Evolutionary conservation across 64 coral and sea anemone species (phyloP), one percentile per base, ranked within the genome.

Genomic region (Stichodactyla helianthus): DNA sequence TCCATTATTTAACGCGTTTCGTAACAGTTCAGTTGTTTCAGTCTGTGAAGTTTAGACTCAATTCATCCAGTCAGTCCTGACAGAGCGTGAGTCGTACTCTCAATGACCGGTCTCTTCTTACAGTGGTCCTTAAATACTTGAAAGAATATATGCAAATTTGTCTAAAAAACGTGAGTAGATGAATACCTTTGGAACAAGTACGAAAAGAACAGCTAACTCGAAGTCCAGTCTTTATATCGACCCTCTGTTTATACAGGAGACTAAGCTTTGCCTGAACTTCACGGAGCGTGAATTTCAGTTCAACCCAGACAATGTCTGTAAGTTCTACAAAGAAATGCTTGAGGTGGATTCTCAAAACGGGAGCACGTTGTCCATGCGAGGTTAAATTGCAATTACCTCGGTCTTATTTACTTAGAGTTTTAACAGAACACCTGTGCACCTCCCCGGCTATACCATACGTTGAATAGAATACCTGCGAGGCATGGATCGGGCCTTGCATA

Each of bases 11-110:
- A 65, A 74, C 6, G 68, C 2, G 68, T 26, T 13, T 74, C 25
- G 35, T 74, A n/a, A 74, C 68, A 74, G 26, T 74, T 74, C 68
- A 74, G 68, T 74, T 74, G 68, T 74, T 81, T 20, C 53, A 18
- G 50, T 81, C 16, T 35, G 50, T 50, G 31, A 15, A 77, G 50
- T 35, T 13, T 79, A 27, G 18, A 25, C 5, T 25, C 7, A 27
- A 44, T 77, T 25, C 13, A 77, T 16, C 0, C 23, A 77, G 71
- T 62, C 17, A 77, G 35, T 10, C 23, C 20, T 77, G 16, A 14
- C 16, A 10, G 35, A 44, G 77, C 10, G 31, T 11, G 7, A 10
- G 50, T 79, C 17, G 27, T 14, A 31, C 6, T 25, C 10, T 50
- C 0, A 50, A 50, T 52, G 50, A n/a, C 77, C 35, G 20, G 12